Evolutionary conservation across 2,888 invertebrate species (phyloP), one percentile per base, ranked within the genome.

Genomic region (Trichogramma dendrolimi): DNA sequence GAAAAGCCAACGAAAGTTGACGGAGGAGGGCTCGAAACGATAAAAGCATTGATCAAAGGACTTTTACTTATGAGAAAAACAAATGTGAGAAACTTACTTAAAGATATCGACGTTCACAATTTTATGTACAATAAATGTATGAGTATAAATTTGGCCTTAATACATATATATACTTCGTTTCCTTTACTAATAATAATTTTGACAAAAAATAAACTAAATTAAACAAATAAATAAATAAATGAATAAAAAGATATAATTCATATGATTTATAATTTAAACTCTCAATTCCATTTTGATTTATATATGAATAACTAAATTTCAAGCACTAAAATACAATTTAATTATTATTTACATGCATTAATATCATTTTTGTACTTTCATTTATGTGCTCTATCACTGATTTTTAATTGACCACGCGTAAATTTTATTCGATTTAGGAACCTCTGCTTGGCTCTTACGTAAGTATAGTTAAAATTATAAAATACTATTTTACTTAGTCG

Each of bases 61-160:
- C 61, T 62, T 65, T 65, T 60, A 51, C 57, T 63, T 58, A 63
- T 59, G 43, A 53, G 14, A 50, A 50, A 27, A 46, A 55, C 10
- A 14, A 58, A 54, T 47, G 5, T 47, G 11, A 53, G n/a, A 61
- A 62, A 55, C 55, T 62, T 62, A 62, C 62, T 60, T 62, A 65
- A 64, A 65, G 55, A 62, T 60, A 62, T 62, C 65, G 62, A 62
- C 62, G 60, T 65, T 62, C 60, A 60, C 59, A 58, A 65, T 65
- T 65, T 65, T 65, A 65, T 62, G 65, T 65, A 65, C 65, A 65
- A 65, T 65, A 62, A 65, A 65, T 62, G 65, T 65, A 65, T 62
- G 58, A 64, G 55, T 64, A 65, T 60, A 59, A 65, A 65, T 62
- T 65, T 65, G 60, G 65, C 60, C 62, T 62, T 65, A 60, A 65